phyloP scores from a whole-genome alignment of 2,888 invertebrate species.

The Marronus borbonicus region DNA sequence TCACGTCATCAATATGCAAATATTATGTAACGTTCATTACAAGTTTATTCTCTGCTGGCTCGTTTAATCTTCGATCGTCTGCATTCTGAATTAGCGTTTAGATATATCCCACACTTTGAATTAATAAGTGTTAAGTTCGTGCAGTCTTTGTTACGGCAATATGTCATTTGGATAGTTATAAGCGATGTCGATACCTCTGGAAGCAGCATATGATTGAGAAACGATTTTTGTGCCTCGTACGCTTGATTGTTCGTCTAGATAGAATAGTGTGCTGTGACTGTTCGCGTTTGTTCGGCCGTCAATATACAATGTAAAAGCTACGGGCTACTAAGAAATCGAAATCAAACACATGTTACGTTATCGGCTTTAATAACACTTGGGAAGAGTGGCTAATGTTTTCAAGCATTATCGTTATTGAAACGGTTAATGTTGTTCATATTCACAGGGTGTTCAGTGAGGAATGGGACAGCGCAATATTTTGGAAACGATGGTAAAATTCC shows the following conservation, averaged over 20 bases:
- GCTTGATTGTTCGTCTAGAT: neutral
- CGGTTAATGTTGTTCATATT: no score
- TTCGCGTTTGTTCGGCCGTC: neutral
- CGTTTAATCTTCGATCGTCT: constrained; percentile 7
- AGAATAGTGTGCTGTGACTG: neutral
- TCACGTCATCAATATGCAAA: constrained; percentile 13
- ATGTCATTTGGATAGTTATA: constrained; percentile 18
- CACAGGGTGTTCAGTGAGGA: no score
- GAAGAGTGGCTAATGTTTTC: no score
- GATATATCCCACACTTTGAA: neutral
- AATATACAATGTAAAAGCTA: neutral
- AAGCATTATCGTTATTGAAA: no score
- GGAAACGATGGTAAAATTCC: no score
- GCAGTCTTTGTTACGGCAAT: neutral
- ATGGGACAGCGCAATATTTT: no score
- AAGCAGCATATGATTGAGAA: constrained; percentile 8
- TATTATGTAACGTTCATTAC: neutral
- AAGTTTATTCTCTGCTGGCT: neutral
- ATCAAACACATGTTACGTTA: neutral
- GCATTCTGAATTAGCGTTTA: neutral
- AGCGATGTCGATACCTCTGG: neutral
- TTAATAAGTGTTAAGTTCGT: constrained; percentile 4
- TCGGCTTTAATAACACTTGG: neutral
- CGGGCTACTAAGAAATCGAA: neutral
- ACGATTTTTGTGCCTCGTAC: neutral